phyloP scores from a whole-genome alignment of 2,888 invertebrate species.

The Pharmacophagus antenor region DNA sequence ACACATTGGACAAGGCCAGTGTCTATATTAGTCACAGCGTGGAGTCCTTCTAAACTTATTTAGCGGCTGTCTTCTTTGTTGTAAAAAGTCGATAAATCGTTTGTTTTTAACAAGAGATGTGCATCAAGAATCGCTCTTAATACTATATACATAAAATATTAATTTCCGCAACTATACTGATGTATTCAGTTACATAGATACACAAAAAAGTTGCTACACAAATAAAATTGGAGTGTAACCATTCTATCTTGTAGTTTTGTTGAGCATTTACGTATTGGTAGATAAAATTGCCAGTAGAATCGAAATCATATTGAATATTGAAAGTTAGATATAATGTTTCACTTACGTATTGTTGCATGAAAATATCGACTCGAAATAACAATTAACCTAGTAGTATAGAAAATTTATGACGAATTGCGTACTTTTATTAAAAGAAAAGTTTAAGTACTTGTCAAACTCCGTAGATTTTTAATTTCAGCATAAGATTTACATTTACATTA shows the following conservation, averaged over 20 bases:
- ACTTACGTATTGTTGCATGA: too few species aligned
- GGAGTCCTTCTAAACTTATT: slow-evolving; percentile 64
- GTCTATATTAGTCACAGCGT: slow-evolving; percentile 72
- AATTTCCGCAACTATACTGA: background rate
- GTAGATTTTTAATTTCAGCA: too few species aligned
- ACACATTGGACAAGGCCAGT: slow-evolving; percentile 53
- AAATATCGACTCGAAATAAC: too few species aligned
- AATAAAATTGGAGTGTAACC: background rate
- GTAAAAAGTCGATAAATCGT: slow-evolving; percentile 45
- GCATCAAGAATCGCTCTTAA: slow-evolving; percentile 38
- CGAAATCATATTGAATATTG: too few species aligned
- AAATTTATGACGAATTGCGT: too few species aligned
- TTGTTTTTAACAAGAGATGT: slow-evolving; percentile 23
- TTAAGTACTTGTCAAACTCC: too few species aligned
- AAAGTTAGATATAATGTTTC: too few species aligned
- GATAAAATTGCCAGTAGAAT: background rate
- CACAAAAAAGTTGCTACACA: background rate
- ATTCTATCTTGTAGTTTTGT: background rate
- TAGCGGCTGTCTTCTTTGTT: slow-evolving; percentile 52
- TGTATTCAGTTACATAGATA: background rate
- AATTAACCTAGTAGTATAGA: too few species aligned
- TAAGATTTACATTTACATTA: too few species aligned
- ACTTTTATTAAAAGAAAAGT: too few species aligned
- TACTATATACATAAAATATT: slow-evolving; percentile 34
- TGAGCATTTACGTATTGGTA: background rate